Conservation (phyloP, 2,113 vertebrate species). For the Semicossyphus pulcher region DNA sequence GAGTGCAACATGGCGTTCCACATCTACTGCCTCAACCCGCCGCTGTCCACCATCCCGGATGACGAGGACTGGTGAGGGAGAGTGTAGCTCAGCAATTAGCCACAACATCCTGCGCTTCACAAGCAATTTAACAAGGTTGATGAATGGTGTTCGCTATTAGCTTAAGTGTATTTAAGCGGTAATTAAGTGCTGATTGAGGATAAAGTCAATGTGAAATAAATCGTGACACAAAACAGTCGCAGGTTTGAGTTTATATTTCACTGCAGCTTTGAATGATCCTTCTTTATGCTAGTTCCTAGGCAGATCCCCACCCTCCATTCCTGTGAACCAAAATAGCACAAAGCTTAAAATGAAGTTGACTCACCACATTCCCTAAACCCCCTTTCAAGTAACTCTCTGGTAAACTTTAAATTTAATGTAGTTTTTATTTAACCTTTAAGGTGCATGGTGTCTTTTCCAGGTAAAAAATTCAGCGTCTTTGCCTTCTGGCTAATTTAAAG, state of each 20-base stretch:
- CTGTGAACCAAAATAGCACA: too few species aligned
- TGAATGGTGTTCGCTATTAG: slow-evolving; percentile 22
- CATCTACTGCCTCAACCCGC: slow-evolving; percentile 97
- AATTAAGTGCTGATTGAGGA: slow-evolving; percentile 28
- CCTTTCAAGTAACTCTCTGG: too few species aligned
- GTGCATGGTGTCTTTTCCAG: too few species aligned
- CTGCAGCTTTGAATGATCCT: neutral
- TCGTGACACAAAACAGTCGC: slow-evolving; percentile 15
- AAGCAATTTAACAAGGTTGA: slow-evolving; percentile 15
- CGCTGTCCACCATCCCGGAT: slow-evolving; percentile 94
- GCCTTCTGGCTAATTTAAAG: neutral
- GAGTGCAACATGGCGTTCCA: slow-evolving; percentile 99
- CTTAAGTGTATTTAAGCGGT: slow-evolving; percentile 16
- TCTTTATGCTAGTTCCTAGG: too few species aligned
- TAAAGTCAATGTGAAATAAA: slow-evolving; percentile 35
- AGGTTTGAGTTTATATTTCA: slow-evolving; percentile 27
- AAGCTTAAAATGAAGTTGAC: too few species aligned
- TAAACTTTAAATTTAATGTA: too few species aligned
- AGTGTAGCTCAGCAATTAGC: slow-evolving; percentile 43
- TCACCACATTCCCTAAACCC: too few species aligned
- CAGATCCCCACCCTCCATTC: too few species aligned
- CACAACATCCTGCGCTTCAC: slow-evolving; percentile 4
- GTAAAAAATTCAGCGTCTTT: neutral
- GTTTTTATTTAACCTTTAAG: too few species aligned
- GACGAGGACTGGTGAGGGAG: slow-evolving; percentile 96